A percentile compares a stretch with the other conserved stretches of the same genome.
Conservation (phyloP, 1,140 invertebrate genomes). For the Drosophila watanabei region DNA sequence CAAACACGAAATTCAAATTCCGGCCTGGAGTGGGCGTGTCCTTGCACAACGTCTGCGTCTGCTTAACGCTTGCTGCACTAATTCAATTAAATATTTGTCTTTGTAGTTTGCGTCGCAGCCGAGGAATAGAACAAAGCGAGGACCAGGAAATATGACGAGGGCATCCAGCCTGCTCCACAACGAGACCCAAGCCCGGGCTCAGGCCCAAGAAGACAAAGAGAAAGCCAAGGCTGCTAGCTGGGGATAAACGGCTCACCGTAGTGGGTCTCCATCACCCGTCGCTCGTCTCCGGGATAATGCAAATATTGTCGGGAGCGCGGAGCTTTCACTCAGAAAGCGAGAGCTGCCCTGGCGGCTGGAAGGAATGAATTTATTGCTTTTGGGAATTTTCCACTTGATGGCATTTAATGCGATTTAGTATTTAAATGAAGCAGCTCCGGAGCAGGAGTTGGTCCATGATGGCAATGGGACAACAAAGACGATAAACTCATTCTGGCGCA, state of each 20-base stretch:
- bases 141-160: slow-evolving; percentile 31
- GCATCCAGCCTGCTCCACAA: slow-evolving; percentile 17
- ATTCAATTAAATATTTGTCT: slow-evolving; percentile 85
- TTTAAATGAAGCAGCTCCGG: slow-evolving; percentile 76
- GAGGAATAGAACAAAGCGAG: slow-evolving; percentile 10
- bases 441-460: slow-evolving; percentile 16
- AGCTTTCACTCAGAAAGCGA: slow-evolving; percentile 65
- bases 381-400: slow-evolving; percentile 83
- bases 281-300: slow-evolving; percentile 57
- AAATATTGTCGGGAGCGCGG: slow-evolving; percentile 74
- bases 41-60: slow-evolving; percentile 68
- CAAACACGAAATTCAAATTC: slow-evolving; percentile 74
- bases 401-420: slow-evolving; percentile 84
- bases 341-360: slow-evolving; percentile 45
- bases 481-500: slow-evolving; percentile 77
- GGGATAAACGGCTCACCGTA: slow-evolving; percentile 66
- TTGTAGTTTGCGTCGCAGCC: slow-evolving; percentile 69
- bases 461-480: slow-evolving; percentile 69
- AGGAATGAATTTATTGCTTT: slow-evolving; percentile 83
- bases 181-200: slow-evolving; percentile 35
- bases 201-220: slow-evolving; percentile 54
- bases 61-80: slow-evolving; percentile 81
- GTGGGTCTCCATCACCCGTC: slow-evolving; percentile 11
- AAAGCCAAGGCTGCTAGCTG: slow-evolving; percentile 47
- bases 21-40: slow-evolving; percentile 41